Base-by-base conservation (phyloP, 2,113 vertebrate genomes). In the Hystrix cristata region DNA sequence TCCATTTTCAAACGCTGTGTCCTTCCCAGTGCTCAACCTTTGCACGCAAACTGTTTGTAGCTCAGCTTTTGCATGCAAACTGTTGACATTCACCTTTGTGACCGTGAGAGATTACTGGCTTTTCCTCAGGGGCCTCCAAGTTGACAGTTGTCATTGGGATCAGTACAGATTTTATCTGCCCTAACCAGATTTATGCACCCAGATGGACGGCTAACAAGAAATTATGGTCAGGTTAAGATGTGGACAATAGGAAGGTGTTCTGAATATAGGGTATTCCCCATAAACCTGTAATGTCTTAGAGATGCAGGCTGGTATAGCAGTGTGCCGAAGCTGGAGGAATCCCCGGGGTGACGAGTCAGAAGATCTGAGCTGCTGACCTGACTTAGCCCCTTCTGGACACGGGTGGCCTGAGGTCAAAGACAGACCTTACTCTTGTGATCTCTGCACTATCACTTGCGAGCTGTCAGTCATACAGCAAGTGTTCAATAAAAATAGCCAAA, bases 61-160 rank as follows among this genome's bases (percentile, higher is more conserved):
- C 64, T 74, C 79, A 87, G 82, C 86, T 86, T 94, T 94, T n/a
- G 95, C 97, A 97, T 55, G 76, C 97, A 38, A 84, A 57, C 53
- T 10, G 29, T 74, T 84, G 16, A 14, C 29, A 1, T 53, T 87
- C 71, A 55, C 87, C 95, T 95, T 62, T 64, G 38, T 69, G 48
- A 76, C 59, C 4, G 48, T 25, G 55, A 29, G 91, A 53, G n/a
- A 48, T 78, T 15, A 59, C 67, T 25, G 12, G 82, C 62, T 69
- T 94, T 87, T 31, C 18, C 46, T 82, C n/a, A 6, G 51, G 25
- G 59, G 34, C 62, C 51, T 51, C 7, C 2, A 10, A 67, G 43
- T 38, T 21, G 12, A 38, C 62, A 48, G 10, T n/a, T 78, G 55
- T 55, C 51, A 1, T 71, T 57, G 13, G 25, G 38, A 72, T 67